Evolutionary conservation across 2,113 vertebrate species (phyloP), one percentile per base, ranked within the genome.

Genomic region (Polypterus bichir): DNA sequence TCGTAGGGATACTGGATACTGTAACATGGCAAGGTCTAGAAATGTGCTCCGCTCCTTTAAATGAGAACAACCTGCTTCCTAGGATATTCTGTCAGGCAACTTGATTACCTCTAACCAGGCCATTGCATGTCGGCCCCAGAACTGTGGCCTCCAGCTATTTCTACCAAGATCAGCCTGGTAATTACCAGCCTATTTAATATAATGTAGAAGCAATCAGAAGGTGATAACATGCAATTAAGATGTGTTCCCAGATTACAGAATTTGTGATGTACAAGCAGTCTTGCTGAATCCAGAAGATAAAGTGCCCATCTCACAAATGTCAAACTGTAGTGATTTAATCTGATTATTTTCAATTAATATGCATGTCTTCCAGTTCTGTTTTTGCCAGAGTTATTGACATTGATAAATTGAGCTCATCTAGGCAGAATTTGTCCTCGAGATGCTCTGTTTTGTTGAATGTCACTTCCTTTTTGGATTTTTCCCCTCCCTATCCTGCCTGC

Each of bases 311-410:
- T 93, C 80, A 83, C 73, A 82, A 92, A 94, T 92, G 93, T 97
- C 94, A 97, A 86, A 88, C 86, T 84, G 82, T 83, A 84, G 87
- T 86, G 83, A 88, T 89, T 93, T 94, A 92, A 98, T 96, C 91
- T 89, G 89, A 94, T 94, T 95, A 93, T 91, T 96, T 97, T 94
- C 92, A 93, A 96, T 97, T 94, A 94, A 97, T 95, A 94, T 98
- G 91, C 89, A 93, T 92, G 91, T 89, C 83, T 90, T 83, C 84
- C 85, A 82, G 82, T 68, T 76, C 83, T 77, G 81, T 86, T 81
- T 87, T 91, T 83, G 86, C 88, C 76, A 71, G 85, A 68, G 74
- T 86, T 89, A 91, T 87, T 90, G 94, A 92, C 92, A 81, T 87
- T 97, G 96, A 98, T 91, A 86, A 93, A 97, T 93, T 91, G 89